Percentiles rank a stretch among this genome's conserved stretches.
Evolutionary conservation across 2,797 vertebrate species (phyloP).

Genomic region (Rhynchotus rufescens): DNA sequence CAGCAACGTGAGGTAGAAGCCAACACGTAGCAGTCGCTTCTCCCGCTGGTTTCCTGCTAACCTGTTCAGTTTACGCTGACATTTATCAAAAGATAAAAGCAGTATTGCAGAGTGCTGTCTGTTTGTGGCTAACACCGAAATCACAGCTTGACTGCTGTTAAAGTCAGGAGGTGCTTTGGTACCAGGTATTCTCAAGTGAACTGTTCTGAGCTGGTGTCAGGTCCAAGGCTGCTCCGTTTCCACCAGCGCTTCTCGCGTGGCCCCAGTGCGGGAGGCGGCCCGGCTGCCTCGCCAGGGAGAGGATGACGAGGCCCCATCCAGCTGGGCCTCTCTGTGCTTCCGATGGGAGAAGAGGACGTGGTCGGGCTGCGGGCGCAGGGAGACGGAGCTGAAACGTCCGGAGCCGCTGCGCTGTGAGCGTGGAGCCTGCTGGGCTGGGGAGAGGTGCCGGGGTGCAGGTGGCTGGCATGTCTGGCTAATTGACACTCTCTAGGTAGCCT

Average conservation of each 20-base stretch:
- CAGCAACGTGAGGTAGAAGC: background rate
- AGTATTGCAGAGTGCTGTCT: background rate
- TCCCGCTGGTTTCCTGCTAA: background rate
- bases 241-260: no score
- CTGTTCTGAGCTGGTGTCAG: background rate
- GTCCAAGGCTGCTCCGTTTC: background rate
- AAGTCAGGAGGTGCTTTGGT: background rate
- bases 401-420: background rate
- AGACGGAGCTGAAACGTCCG: background rate
- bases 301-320: background rate
- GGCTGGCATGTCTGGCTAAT: slow-evolving; percentile 34
- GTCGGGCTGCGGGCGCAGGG: background rate
- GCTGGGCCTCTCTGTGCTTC: background rate
- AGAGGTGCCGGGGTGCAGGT: slow-evolving; percentile 37
- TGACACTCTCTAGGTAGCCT: background rate
- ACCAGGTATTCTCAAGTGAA: background rate
- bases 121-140: background rate
- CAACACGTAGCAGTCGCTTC: background rate
- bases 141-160: background rate
- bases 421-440: background rate
- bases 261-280: background rate
- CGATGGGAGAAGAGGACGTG: background rate
- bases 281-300: background rate
- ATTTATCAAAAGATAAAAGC: background rate
- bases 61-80: background rate